Evolutionary conservation across 2,888 invertebrate genomes (phyloP).

Genomic region (Chymomyza caudatula): DNA sequence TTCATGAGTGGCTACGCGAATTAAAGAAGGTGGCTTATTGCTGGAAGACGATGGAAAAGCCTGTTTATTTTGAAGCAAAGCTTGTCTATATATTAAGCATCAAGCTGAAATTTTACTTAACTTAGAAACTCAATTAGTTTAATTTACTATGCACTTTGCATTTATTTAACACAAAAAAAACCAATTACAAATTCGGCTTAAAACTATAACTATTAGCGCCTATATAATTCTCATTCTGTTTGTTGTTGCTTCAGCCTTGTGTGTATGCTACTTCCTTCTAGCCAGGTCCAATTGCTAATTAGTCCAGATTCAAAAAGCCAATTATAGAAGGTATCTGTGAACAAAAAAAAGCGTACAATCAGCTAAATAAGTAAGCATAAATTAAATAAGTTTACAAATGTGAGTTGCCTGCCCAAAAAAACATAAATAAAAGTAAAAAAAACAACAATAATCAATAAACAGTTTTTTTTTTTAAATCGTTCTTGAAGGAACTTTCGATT

Average conservation of each 20-base stretch:
- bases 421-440: neutral
- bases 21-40: no score
- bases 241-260: constrained; percentile 23
- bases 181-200: neutral
- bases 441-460: no score
- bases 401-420: constrained; percentile 2
- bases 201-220: neutral
- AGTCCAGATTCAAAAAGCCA: constrained; percentile 74
- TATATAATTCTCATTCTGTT: constrained; percentile 18
- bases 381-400: constrained; percentile 46
- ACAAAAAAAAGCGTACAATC: constrained; percentile 28
- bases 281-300: constrained; percentile 37
- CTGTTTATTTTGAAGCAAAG: no score
- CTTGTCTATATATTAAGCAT: no score
- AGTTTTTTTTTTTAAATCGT: no score
- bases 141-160: no score
- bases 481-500: no score
- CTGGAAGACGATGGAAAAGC: no score
- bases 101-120: no score
- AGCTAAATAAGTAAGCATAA: constrained; percentile 44
- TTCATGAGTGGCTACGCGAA: no score
- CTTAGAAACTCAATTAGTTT: no score
- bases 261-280: constrained; percentile 10
- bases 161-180: neutral
- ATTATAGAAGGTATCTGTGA: constrained; percentile 74